These are phyloP conservation scores for Scolopax rusticola DNA, from an alignment of 2,797 vertebrate species.

Conservation along the genomic window DNA sequence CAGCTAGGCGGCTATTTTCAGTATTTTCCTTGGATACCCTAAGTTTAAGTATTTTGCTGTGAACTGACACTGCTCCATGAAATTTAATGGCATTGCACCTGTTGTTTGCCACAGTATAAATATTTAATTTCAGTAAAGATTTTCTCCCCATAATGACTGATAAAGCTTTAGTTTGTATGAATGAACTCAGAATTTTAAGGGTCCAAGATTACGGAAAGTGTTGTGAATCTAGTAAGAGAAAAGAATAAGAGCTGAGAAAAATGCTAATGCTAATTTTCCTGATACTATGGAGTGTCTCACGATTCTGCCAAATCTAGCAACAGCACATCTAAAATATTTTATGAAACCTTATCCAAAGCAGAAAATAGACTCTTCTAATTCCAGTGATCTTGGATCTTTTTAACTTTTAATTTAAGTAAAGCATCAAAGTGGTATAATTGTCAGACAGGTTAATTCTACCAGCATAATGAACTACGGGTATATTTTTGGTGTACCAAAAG, in stretches of 20 bases:
- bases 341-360: background rate
- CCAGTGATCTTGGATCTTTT: background rate
- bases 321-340: background rate
- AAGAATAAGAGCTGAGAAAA: background rate
- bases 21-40: background rate
- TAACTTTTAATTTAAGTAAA: background rate
- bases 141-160: background rate
- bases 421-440: background rate
- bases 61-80: background rate
- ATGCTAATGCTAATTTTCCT: background rate
- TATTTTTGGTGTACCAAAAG: background rate
- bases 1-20: background rate
- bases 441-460: background rate
- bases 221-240: background rate
- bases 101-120: background rate
- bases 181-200: background rate
- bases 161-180: background rate
- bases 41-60: background rate
- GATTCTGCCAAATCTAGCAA: background rate
- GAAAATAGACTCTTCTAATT: background rate
- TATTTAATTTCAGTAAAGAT: background rate
- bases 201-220: background rate
- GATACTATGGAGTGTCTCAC: background rate
- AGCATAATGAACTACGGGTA: background rate
- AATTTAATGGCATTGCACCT: background rate